Percentiles rank a stretch among this genome's conserved stretches.
Evolutionary conservation across 2,113 vertebrate genomes (phyloP).

Genomic region (Pluvianellus socialis): DNA sequence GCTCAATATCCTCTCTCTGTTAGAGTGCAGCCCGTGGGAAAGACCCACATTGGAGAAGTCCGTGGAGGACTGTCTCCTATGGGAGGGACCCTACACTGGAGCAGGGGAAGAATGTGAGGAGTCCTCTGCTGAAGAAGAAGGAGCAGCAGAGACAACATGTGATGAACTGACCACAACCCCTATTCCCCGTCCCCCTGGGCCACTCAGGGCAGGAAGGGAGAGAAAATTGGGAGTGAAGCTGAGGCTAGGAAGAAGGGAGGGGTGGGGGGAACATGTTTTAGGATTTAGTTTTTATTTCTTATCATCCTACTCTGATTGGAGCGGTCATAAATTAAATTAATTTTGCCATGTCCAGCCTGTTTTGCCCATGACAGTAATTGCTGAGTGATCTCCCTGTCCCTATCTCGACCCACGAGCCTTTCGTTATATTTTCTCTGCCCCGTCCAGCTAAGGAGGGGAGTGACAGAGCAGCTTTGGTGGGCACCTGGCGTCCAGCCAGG

Average conservation of each 20-base stretch:
- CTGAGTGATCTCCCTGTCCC: not conserved
- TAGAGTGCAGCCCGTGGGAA: not conserved
- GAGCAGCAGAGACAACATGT: not conserved
- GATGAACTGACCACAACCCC: not conserved
- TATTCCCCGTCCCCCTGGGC: accelerated
- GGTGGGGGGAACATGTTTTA: not conserved
- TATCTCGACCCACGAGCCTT: not conserved
- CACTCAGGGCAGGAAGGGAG: not conserved
- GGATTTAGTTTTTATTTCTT: not conserved
- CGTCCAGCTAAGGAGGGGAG: not conserved
- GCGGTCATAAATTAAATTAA: not conserved
- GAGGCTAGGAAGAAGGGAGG: not conserved
- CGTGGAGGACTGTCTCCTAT: not conserved
- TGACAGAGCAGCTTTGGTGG: not conserved
- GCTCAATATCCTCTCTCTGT: not conserved
- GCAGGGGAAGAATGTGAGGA: not conserved
- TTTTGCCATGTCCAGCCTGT: not conserved
- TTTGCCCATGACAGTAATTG: not conserved
- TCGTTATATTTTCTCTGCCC: not conserved
- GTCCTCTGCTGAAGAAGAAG: not conserved
- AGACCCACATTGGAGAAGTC: not conserved
- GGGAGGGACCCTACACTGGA: not conserved
- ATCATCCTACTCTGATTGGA: not conserved
- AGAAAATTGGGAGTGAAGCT: not conserved
- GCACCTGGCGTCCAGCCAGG: not conserved